These are phyloP conservation scores for Polietes domitor DNA, from an alignment of 2,888 invertebrate genomes.

Conservation along the genomic window DNA sequence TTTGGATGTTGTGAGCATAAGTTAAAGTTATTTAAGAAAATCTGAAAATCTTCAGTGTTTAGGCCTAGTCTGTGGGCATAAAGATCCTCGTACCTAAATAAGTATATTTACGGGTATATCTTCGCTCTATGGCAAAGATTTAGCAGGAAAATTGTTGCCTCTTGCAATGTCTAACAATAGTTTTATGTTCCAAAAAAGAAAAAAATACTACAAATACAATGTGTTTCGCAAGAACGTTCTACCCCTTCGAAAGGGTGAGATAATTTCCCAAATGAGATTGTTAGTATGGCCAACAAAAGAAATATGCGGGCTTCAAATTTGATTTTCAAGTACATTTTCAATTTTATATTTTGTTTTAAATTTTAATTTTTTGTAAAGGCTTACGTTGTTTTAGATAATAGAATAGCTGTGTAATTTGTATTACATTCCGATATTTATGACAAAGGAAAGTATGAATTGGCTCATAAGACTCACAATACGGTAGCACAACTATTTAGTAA, in stretches of 20 bases:
- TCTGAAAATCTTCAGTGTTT: neutral
- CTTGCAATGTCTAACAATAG: neutral
- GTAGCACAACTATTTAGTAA: no score
- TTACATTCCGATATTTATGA: no score
- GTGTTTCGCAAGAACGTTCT: neutral
- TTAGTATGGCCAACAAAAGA: neutral
- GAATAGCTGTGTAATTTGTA: no score
- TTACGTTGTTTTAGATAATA: no score
- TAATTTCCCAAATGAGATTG: no score
- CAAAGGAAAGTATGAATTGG: no score
- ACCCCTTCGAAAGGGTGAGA: no score
- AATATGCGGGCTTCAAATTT: neutral
- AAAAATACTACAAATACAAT: neutral
- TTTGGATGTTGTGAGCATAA: neutral
- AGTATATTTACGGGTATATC: neutral
- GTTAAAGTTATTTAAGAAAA: conserved; percentile 4
- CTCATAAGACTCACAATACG: no score
- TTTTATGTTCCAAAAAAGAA: conserved; percentile 15
- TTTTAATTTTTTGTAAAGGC: neutral
- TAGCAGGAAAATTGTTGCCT: conserved; percentile 22
- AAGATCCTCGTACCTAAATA: neutral
- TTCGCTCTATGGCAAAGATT: conserved; percentile 3
- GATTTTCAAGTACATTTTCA: neutral
- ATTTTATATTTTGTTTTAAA: neutral
- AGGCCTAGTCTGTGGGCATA: neutral